Percentiles rank a stretch among this genome's conserved stretches.
These are phyloP conservation scores for Lophotriccus pileatus DNA, from an alignment of 2,797 vertebrate species.

Conservation along the genomic window DNA sequence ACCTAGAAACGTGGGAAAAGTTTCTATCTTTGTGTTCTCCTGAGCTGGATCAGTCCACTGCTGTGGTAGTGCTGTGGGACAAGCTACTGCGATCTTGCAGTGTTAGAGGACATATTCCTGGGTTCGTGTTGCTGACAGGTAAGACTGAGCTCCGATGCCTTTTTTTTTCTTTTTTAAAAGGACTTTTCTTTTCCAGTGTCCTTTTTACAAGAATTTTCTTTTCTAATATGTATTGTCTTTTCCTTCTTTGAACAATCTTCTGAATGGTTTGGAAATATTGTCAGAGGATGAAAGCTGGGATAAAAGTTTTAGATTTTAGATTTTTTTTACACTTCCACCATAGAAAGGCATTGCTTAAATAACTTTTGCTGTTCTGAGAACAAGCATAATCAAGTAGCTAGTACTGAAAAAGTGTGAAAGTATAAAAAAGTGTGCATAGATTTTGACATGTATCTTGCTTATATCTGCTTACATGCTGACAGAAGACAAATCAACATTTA, in stretches of 20 bases:
- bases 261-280: not conserved
- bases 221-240: not conserved
- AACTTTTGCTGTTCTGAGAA: not conserved
- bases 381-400: not conserved
- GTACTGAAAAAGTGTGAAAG: not conserved
- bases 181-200: not conserved
- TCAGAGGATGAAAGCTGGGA: not conserved
- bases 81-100: constrained; percentile 38
- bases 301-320: not conserved
- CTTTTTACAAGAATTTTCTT: not conserved
- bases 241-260: not conserved
- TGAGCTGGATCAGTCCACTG: constrained; percentile 60
- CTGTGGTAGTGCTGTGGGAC: constrained; percentile 49
- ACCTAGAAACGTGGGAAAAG: constrained; percentile 63
- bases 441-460: not conserved
- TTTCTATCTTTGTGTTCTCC: constrained; percentile 67
- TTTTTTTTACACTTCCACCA: not conserved
- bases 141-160: constrained; percentile 40
- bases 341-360: not conserved
- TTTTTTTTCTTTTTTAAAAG: not conserved
- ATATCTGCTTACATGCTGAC: not conserved
- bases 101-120: constrained; percentile 35
- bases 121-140: constrained; percentile 75
- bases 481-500: not conserved
- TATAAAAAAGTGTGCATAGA: not conserved